Conservation (phyloP, 2,888 invertebrate genomes). For the Plutella xylostella region DNA sequence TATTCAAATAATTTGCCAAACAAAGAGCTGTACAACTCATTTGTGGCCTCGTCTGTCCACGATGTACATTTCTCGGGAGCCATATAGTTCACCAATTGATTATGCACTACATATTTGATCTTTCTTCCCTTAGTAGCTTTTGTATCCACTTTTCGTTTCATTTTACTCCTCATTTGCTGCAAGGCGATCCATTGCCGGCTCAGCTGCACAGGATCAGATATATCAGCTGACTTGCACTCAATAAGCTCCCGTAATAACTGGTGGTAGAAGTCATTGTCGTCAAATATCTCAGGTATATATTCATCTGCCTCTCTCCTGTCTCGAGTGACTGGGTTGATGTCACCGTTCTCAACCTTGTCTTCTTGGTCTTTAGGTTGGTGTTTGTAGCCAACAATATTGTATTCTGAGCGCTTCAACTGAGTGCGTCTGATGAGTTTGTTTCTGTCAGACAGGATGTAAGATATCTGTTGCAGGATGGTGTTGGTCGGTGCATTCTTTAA, state of each 20-base stretch:
- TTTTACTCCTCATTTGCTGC: slow-evolving; percentile 90
- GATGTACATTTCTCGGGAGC: slow-evolving; percentile 76
- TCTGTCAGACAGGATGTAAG: slow-evolving; percentile 84
- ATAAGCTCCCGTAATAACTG: slow-evolving; percentile 92
- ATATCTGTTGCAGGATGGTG: slow-evolving; percentile 83
- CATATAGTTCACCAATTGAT: slow-evolving; percentile 91
- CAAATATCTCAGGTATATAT: slow-evolving; percentile 88
- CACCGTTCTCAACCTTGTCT: slow-evolving; percentile 23
- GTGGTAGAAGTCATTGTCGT: slow-evolving; percentile 98
- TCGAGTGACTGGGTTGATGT: slow-evolving; percentile 25
- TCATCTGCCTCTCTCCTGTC: slow-evolving; percentile 64
- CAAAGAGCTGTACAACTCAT: slow-evolving; percentile 84
- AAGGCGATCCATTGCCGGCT: slow-evolving; percentile 92
- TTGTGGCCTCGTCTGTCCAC: slow-evolving; percentile 84
- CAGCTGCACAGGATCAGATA: slow-evolving; percentile 86
- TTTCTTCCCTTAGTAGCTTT: slow-evolving; percentile 95
- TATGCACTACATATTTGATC: slow-evolving; percentile 87
- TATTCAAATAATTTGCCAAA: slow-evolving; percentile 76
- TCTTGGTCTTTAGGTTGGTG: slow-evolving; percentile 23
- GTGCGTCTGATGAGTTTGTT: slow-evolving; percentile 82
- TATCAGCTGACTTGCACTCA: slow-evolving; percentile 87
- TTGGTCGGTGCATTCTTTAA: slow-evolving; percentile 72
- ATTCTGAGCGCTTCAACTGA: slow-evolving; percentile 81
- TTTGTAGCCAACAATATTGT: slow-evolving; percentile 74
- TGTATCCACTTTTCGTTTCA: slow-evolving; percentile 94